Base-by-base conservation (phyloP, 2,888 invertebrate species). In the Cephalotes varians region DNA sequence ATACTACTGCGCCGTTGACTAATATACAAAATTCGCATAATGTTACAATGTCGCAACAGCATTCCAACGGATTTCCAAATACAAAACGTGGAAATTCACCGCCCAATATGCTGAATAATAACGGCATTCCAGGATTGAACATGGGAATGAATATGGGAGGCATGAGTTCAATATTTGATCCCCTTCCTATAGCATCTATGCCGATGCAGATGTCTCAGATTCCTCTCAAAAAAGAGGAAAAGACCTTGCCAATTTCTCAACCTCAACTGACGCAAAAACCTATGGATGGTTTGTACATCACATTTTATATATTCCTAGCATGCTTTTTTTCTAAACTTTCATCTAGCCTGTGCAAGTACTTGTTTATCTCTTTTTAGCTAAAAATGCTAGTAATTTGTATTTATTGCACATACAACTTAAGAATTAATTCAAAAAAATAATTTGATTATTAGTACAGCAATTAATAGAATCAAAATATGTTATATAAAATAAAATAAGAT, bases 151-250 rank as follows among this genome's bases (percentile, higher is more conserved):
- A 95, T 84, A 95, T 95, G 92, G 95, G 96, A 0, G 91, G 91
- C n/a, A 79, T 96, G 82, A 94, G 96, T 0, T 96, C 97, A 25
- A 96, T 97, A 89, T 97, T 97, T 90, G 97, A 97, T 91, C 96
- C 96, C 0, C 90, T 96, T 58, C 96, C 96, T 49, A 91, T 92
- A 40, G 87, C 91, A 18, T 87, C 90, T 37, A 91, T 92, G 94
- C 92, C 93, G 25, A 95, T 95, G 93, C 95, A 94, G 85, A 95
- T 94, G 86, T 95, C 91, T 90, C 93, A 94, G 94, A 95, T 95
- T n/a, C 93, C 95, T 0, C 87, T 95, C 25, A 96, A 96, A 86
- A 96, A 96, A 89, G 96, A 96, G 85, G 96, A 97, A 69, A 95
- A 95, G n/a, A 95, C 96, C 0, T 91, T 97, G 73, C 95, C 97